Evolutionary conservation across 2,888 invertebrate genomes (phyloP).

Genomic region (Drosophila subsilvestris): DNA sequence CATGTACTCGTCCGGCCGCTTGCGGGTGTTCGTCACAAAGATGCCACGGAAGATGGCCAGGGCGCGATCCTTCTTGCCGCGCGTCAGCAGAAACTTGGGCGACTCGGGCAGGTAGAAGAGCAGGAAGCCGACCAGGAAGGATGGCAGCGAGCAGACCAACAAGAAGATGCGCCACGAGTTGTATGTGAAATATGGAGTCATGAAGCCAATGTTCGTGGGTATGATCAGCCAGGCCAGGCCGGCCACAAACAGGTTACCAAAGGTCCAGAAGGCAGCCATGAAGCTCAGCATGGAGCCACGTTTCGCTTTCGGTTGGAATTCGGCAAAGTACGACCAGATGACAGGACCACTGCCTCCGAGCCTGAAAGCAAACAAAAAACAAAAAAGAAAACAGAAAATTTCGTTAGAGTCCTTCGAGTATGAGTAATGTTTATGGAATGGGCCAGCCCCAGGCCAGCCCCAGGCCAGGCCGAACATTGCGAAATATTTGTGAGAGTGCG

Average conservation of each 20-base stretch:
- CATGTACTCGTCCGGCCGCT: slow-evolving; percentile 89
- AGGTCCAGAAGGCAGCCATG: slow-evolving; percentile 98
- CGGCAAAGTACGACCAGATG: slow-evolving; percentile 97
- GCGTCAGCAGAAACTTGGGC: slow-evolving; percentile 93
- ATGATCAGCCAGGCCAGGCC: slow-evolving; percentile 92
- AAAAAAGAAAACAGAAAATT: not conserved
- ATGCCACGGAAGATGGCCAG: slow-evolving; percentile 92
- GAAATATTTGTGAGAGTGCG: slow-evolving; percentile 32
- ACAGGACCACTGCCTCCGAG: slow-evolving; percentile 88
- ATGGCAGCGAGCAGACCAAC: slow-evolving; percentile 94
- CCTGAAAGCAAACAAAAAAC: slow-evolving; percentile 54
- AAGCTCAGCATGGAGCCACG: slow-evolving; percentile 96
- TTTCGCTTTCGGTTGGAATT: slow-evolving; percentile 95
- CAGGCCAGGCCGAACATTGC: slow-evolving; percentile 3
- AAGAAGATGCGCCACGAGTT: slow-evolving; percentile 97
- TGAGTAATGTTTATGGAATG: no score
- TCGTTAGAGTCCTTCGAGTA: not conserved
- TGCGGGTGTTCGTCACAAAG: slow-evolving; percentile 90
- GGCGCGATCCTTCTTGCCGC: slow-evolving; percentile 92
- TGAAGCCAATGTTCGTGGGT: slow-evolving; percentile 89
- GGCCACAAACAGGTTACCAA: slow-evolving; percentile 96
- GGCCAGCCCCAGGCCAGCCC: no score
- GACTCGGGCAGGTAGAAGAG: slow-evolving; percentile 94
- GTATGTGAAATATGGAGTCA: slow-evolving; percentile 89
- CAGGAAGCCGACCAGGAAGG: slow-evolving; percentile 92